Evolutionary conservation across 2,797 vertebrate genomes (phyloP).

Genomic region (Hoplostethus atlanticus): DNA sequence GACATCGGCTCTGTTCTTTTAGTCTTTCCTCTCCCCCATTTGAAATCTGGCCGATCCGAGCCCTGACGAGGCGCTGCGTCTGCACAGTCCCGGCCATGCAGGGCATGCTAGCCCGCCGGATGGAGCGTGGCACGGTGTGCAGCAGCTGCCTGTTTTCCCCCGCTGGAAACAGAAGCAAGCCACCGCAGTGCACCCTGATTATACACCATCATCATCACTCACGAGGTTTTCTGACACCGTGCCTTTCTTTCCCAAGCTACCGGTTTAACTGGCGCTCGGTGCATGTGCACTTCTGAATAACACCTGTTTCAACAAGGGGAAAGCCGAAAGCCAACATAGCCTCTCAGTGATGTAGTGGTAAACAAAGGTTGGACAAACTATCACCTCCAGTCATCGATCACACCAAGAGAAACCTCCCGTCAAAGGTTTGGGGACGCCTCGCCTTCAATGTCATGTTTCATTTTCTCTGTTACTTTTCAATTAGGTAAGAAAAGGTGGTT

Average conservation of each 20-base stretch:
- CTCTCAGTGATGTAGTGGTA: constrained; percentile 39
- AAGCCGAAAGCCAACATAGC: constrained; percentile 40
- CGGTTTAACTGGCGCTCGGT: constrained; percentile 51
- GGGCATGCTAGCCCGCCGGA: constrained; percentile 73
- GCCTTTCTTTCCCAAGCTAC: constrained; percentile 32
- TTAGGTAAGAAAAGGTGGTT: too few species aligned
- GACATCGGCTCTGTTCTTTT: constrained; percentile 24
- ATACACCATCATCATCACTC: constrained; percentile 30
- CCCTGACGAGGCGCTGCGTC: constrained; percentile 76
- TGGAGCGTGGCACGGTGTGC: constrained; percentile 56
- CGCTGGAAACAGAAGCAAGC: constrained; percentile 53
- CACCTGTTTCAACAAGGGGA: constrained; percentile 38
- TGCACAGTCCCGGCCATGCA: constrained; percentile 78
- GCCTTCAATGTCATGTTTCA: too few species aligned
- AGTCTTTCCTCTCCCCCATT: constrained; percentile 23
- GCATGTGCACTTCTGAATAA: constrained; percentile 81
- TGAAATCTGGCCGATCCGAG: constrained; percentile 60
- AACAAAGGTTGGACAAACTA: constrained; percentile 14
- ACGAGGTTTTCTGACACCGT: constrained; percentile 29
- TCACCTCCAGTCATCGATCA: not conserved
- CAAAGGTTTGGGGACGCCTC: too few species aligned
- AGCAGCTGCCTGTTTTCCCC: constrained; percentile 50
- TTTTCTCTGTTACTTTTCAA: too few species aligned
- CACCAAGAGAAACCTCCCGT: not conserved
- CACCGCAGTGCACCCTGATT: constrained; percentile 41